Evolutionary conservation across 2,888 invertebrate genomes (phyloP).

Genomic region (Pheosia gnoma): DNA sequence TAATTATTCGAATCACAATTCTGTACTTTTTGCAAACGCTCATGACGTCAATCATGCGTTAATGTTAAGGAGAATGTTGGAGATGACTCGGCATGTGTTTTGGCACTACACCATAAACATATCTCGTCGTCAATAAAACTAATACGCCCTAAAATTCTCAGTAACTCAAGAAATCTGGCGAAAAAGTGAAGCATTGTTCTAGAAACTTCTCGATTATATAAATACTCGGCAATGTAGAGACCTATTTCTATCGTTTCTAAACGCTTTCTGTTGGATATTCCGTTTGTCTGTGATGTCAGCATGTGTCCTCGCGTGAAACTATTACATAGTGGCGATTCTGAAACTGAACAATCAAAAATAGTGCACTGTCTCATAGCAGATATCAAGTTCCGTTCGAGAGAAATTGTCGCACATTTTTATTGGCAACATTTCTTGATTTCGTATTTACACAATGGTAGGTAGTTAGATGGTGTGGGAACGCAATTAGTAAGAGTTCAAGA

Average conservation of each 20-base stretch:
- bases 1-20: background rate
- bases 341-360: slow-evolving; percentile 6
- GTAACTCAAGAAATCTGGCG: background rate
- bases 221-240: slow-evolving; percentile 24
- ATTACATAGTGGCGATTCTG: slow-evolving; percentile 19
- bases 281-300: slow-evolving; percentile 25
- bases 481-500: background rate
- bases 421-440: background rate
- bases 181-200: background rate
- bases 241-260: slow-evolving; percentile 19
- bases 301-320: slow-evolving; percentile 15
- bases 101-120: slow-evolving; percentile 2
- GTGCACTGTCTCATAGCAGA: background rate
- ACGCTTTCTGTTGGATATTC: slow-evolving; percentile 35
- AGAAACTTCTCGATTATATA: slow-evolving; percentile 20
- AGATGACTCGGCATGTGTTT: slow-evolving; percentile 3
- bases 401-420: background rate
- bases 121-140: background rate
- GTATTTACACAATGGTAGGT: background rate
- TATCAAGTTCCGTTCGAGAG: slow-evolving; percentile 1
- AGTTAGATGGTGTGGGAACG: background rate
- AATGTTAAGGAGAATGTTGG: background rate
- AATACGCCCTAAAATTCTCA: slow-evolving; percentile 1
- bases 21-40: background rate
- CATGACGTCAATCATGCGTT: slow-evolving; percentile 4